Evolutionary conservation across 2,888 invertebrate species (phyloP), one percentile per base, ranked within the genome.

Genomic region (Epistrophella euchroma): DNA sequence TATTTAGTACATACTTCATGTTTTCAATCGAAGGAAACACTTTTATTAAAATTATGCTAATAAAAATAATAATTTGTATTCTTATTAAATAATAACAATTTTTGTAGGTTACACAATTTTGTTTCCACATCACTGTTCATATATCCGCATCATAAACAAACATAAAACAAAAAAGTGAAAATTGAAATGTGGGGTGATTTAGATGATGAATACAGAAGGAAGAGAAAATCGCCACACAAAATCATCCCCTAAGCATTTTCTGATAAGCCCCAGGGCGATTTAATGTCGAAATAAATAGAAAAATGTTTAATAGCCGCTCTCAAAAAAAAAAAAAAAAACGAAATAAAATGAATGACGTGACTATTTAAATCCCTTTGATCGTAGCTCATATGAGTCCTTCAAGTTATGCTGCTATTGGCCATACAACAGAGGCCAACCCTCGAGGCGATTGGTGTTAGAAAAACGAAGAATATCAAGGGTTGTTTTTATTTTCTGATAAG

Each of bases 361-460:
- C 72, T 80, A 35, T 47, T 66, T 82, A 88, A 89, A 89, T 89
- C 88, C 80, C 88, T 89, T 90, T 90, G 90, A 90, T 90, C 90
- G 89, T 88, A 86, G 66, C 60, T 60, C 60, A 19, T 37, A 22
- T 40, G 40, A 60, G 86, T 76, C 84, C 52, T 73, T 71, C 77
- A 73, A 79, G 82, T 62, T 84, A 81, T 88, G 72, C 88, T 62
- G 72, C 88, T 55, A 88, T 88, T 88, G 88, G 88, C 88, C 85
- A 50, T 83, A 80, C 80, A 86, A 85, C 87, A 88, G 82, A 84
- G 90, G 90, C 89, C 91, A 90, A 91, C 91, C 91, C 91, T 90
- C 89, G 76, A 91, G 91, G 91, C 90, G 91, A 86, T 86, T 86
- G 77, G 82, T 82, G 73, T 82, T 56, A 52, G 52, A 50, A 47